phyloP scores from a whole-genome alignment of 2,113 vertebrate species.

The Hydrolagus affinis region DNA sequence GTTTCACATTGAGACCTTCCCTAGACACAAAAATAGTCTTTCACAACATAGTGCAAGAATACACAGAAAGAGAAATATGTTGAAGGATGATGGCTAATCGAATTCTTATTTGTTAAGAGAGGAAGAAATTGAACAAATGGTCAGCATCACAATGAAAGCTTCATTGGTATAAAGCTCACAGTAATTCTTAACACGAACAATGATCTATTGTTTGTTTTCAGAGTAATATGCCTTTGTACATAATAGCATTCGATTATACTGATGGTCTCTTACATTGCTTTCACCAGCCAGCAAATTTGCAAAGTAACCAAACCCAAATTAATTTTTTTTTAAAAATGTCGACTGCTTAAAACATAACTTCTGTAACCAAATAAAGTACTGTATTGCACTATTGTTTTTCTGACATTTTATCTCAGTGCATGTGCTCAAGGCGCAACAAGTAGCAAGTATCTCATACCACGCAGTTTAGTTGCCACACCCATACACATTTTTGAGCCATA shows the following conservation, averaged over 20 bases:
- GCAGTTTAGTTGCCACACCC: neutral
- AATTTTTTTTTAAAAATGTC: neutral
- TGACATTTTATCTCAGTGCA: neutral
- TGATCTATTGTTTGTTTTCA: conserved; percentile 60
- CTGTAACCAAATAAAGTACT: neutral
- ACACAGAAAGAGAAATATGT: conserved; percentile 6
- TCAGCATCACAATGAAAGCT: conserved; percentile 58
- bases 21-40: neutral
- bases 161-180: conserved; percentile 51
- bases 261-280: neutral
- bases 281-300: neutral
- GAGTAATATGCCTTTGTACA: conserved; percentile 4
- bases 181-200: conserved; percentile 56
- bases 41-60: neutral
- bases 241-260: conserved; percentile 2
- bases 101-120: conserved; percentile 51
- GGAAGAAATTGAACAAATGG: conserved; percentile 56
- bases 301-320: neutral
- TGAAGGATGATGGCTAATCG: conserved; percentile 49
- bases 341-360: neutral
- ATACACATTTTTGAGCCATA: neutral
- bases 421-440: neutral
- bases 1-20: no score
- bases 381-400: neutral
- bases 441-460: neutral